Conservation (phyloP, 2,888 invertebrate genomes). For the Cordylochernes scorpioides region DNA sequence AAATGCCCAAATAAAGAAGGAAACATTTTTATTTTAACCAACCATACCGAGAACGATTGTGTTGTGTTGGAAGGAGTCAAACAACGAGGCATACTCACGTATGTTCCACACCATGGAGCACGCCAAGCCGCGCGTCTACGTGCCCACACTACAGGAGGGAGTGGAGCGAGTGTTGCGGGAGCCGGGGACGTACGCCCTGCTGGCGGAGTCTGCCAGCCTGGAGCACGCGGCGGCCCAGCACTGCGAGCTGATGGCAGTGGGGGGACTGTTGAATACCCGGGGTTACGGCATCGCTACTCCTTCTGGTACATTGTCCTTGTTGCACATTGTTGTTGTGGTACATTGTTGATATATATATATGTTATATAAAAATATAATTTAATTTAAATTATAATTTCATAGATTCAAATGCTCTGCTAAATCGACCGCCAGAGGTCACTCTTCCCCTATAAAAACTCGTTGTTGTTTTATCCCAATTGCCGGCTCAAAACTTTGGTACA, state of each 20-base stretch:
- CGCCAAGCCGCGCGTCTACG: conserved; percentile 58
- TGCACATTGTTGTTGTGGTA: too few relatives aligned
- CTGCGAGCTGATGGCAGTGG: conserved; percentile 63
- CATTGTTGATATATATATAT: too few relatives aligned
- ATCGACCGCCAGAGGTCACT: too few relatives aligned
- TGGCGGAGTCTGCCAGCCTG: conserved; percentile 88
- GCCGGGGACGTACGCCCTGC: conserved; percentile 62
- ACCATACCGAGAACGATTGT: too few relatives aligned
- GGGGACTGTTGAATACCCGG: conserved; percentile 68
- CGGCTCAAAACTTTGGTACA: too few relatives aligned
- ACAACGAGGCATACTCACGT: conserved; percentile 66
- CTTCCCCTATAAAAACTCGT: too few relatives aligned
- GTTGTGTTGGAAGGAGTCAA: conserved; percentile 39
- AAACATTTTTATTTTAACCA: too few relatives aligned
- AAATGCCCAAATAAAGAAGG: too few relatives aligned
- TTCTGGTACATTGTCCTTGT: conserved; percentile 55
- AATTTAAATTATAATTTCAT: too few relatives aligned
- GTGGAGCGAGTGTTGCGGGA: conserved; percentile 50
- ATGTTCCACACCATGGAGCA: conserved; percentile 91
- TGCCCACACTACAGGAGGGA: conserved; percentile 38
- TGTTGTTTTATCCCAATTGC: too few relatives aligned
- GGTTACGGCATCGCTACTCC: conserved; percentile 83
- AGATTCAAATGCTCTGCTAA: too few relatives aligned
- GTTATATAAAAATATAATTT: too few relatives aligned
- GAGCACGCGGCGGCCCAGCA: conserved; percentile 72